Conservation (phyloP, 1,140 invertebrate species). For the Drosophila funebris region DNA sequence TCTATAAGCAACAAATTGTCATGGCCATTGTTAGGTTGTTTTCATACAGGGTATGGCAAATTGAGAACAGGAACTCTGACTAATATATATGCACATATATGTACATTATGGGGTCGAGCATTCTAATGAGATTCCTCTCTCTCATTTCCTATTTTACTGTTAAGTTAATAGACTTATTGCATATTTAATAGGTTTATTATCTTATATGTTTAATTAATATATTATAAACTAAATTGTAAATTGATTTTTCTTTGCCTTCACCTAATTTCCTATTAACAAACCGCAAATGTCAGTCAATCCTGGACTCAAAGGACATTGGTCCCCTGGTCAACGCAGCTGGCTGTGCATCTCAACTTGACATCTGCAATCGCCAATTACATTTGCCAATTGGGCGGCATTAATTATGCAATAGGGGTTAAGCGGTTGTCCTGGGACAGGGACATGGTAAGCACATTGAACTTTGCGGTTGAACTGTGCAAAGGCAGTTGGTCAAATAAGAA, state of each 20-base stretch:
- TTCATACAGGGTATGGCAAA: background rate
- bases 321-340: too few species aligned
- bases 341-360: too few species aligned
- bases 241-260: too few species aligned
- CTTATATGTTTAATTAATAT: too few species aligned
- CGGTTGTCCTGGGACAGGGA: slow-evolving; percentile 36
- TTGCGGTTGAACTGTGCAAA: slow-evolving; percentile 7
- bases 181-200: too few species aligned
- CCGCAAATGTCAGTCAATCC: background rate
- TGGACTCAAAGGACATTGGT: background rate
- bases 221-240: too few species aligned
- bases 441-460: slow-evolving; percentile 60
- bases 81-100: background rate
- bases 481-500: slow-evolving; percentile 30
- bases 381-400: slow-evolving; percentile 47
- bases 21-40: background rate
- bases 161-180: too few species aligned
- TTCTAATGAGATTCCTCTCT: too few species aligned
- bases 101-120: background rate
- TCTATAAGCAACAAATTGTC: too few species aligned
- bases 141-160: too few species aligned
- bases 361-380: slow-evolving; percentile 38
- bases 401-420: slow-evolving; percentile 63
- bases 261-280: too few species aligned
- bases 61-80: background rate